Conservation (phyloP, 2,888 invertebrate species). For the Lasioglossum villosulum region DNA sequence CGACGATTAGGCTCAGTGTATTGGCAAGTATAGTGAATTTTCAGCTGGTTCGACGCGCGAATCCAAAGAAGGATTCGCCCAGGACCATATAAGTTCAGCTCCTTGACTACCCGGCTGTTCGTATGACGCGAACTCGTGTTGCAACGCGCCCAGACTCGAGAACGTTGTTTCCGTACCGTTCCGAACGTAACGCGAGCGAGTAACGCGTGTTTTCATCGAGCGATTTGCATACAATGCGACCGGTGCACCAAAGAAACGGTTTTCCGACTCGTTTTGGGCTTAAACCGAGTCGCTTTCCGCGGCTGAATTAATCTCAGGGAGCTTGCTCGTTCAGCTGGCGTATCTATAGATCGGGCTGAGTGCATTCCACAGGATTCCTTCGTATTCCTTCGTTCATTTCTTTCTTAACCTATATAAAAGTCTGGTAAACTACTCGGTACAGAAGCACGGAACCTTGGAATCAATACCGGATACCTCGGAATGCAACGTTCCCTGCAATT, state of each 20-base stretch:
- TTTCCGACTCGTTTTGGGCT: slow-evolving; percentile 21
- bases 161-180: slow-evolving; percentile 17
- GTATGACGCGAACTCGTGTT: slow-evolving; percentile 2
- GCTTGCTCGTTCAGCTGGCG: background rate
- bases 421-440: background rate
- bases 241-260: slow-evolving; percentile 5
- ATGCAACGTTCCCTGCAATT: background rate
- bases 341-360: background rate
- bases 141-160: background rate
- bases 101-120: background rate
- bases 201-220: slow-evolving; percentile 21
- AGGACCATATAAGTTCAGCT: background rate
- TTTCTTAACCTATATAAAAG: slow-evolving; percentile 1
- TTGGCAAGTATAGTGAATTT: background rate
- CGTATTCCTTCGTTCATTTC: background rate
- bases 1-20: background rate
- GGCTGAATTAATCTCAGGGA: background rate
- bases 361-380: background rate
- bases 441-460: background rate
- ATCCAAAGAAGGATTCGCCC: background rate
- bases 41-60: background rate
- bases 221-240: slow-evolving; percentile 34
- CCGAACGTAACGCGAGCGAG: slow-evolving; percentile 1
- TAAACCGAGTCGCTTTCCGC: slow-evolving; percentile 3
- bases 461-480: background rate